Percentiles rank a stretch among this genome's conserved stretches.
Evolutionary conservation across 2,888 invertebrate species (phyloP).

Genomic region (Merodon equestris): DNA sequence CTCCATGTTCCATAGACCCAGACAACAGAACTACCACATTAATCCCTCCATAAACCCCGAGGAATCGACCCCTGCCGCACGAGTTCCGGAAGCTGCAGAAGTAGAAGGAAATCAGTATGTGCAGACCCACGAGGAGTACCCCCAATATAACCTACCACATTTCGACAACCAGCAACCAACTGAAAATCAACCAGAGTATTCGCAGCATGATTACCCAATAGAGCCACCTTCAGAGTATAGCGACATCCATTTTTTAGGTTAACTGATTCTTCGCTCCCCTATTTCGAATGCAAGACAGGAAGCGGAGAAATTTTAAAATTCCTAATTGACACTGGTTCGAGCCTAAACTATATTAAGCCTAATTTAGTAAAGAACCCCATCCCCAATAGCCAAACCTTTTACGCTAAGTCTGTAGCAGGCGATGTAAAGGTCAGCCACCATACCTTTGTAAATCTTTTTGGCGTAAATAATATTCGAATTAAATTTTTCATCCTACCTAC

Average conservation of each 20-base stretch:
- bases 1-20: too few relatives aligned
- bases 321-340: conserved; percentile 26
- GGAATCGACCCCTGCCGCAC: not conserved
- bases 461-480: conserved; percentile 15
- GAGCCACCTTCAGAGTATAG: not conserved
- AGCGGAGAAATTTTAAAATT: conserved; percentile 24
- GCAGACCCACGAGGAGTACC: not conserved
- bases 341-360: conserved; percentile 21
- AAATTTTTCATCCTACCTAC: conserved; percentile 46
- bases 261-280: conserved; percentile 22
- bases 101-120: conserved; percentile 1
- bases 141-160: too few relatives aligned
- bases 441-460: conserved; percentile 31
- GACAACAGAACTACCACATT: too few relatives aligned
- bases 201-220: not conserved
- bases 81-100: not conserved
- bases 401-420: conserved; percentile 46
- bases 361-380: conserved; percentile 35
- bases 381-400: conserved; percentile 36
- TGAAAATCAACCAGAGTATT: not conserved
- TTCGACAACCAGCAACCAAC: not conserved
- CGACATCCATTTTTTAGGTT: conserved; percentile 29
- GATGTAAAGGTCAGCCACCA: conserved; percentile 34
- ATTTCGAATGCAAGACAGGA: conserved; percentile 17
- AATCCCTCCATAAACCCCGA: too few relatives aligned